Base-by-base conservation (phyloP, 2,888 invertebrate species). In the Nephrotoma appendiculata region DNA sequence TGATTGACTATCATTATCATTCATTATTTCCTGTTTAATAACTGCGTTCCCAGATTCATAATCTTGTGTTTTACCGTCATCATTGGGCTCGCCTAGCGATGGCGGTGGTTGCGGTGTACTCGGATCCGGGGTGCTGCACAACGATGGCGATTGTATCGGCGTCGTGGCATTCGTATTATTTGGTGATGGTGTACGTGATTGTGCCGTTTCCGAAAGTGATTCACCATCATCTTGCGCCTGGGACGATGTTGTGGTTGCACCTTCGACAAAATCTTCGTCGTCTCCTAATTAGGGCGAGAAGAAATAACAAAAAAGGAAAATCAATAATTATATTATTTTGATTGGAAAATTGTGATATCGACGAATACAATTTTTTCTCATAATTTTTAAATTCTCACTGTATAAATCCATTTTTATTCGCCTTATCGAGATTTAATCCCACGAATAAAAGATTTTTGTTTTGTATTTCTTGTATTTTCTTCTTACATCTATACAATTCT, bases 231-330 rank as follows among this genome's bases (percentile, higher is more conserved):
- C 86, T 52, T 31, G 19, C 15, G 12, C 9, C 12, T 41, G 15
- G n/a, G 52, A 52, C 42, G 86, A 44, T 86, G 86, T 45, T 71
- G 71, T 71, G 19, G 71, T 71, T 71, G 71, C 71, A 41, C 57
- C 52, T 52, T 41, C 86, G 41, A 52, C 86, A 57, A 86, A 86
- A 86, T 86, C 86, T 52, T 86, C 86, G 52, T 86, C 86, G 41
- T 86, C 86, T 57, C 86, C 86, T 86, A 41, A 41, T 52, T 57
- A 45, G 42, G 43, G n/a, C 12, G 15, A 45, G 12, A 44, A 43
- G 15, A 85, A 85, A 83, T 9, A 12, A 48, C 48, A 83, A 12
- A 83, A 83, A 83, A 42, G 5, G 43, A 42, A 84, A 84, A 42
- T 42, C 84, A 43, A 43, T 15, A 42, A 84, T 84, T 84, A 84